A percentile compares a stretch with the other conserved stretches of the same genome.
These are phyloP conservation scores for Porites lobata DNA, from an alignment of 92 coral and sea anemone genomes.

Conservation along the genomic window DNA sequence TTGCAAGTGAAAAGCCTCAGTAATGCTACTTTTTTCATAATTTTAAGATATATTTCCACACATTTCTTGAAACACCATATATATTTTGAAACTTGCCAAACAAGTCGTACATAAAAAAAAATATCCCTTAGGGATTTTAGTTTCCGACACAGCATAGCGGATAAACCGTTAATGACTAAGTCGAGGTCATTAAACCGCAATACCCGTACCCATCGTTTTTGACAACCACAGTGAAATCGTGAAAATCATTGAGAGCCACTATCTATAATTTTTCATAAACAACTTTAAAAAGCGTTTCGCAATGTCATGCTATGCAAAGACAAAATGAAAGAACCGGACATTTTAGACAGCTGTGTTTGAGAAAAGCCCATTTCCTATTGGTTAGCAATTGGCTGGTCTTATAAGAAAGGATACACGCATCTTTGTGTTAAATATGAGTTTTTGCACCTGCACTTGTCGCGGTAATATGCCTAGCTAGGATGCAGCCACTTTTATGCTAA, in stretches of 20 bases:
- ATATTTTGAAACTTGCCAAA: too few relatives aligned
- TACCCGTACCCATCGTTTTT: too few relatives aligned
- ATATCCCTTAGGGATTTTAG: too few relatives aligned
- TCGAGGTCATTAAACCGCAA: too few relatives aligned
- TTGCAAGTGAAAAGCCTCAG: too few relatives aligned
- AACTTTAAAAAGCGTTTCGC: not conserved
- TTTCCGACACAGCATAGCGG: too few relatives aligned
- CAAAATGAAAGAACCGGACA: conserved; percentile 20
- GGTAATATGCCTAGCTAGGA: not conserved
- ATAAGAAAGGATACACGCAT: conserved; percentile 20
- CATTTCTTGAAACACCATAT: too few relatives aligned
- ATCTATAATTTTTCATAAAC: not conserved
- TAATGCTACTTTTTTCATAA: too few relatives aligned
- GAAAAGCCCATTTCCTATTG: conserved; percentile 13
- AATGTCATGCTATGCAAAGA: conserved; percentile 11
- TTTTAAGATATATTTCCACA: too few relatives aligned
- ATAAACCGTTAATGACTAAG: too few relatives aligned
- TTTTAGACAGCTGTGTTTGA: conserved; percentile 32
- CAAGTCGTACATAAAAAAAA: too few relatives aligned
- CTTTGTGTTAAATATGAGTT: not conserved
- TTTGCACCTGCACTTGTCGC: conserved; percentile 14
- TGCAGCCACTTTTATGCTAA: conserved; percentile 3
- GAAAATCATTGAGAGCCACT: not conserved
- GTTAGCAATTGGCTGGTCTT: not conserved
- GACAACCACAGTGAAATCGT: not conserved